phyloP scores from a whole-genome alignment of 53 echinoderm and acorn worm species.

The Hippasteria phrygiana region DNA sequence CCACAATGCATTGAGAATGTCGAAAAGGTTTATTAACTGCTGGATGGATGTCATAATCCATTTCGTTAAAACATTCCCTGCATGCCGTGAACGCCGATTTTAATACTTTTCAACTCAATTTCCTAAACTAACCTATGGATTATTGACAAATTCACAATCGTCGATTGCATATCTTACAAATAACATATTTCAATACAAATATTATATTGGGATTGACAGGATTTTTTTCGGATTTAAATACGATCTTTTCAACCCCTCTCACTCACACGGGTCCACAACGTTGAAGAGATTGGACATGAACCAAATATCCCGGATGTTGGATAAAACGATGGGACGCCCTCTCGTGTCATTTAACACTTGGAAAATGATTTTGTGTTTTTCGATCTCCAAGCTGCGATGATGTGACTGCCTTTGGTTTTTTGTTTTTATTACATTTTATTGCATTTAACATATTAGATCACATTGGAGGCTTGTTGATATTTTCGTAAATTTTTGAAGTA shows the following conservation, averaged over 20 bases:
- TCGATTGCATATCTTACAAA: not conserved
- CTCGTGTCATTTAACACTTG: not conserved
- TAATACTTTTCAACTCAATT: not conserved
- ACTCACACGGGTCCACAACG: conserved; percentile 60
- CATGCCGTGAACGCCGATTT: not conserved
- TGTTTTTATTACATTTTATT: too few relatives aligned
- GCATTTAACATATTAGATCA: too few relatives aligned
- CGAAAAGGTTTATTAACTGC: too few relatives aligned
- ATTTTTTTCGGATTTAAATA: conserved; percentile 29
- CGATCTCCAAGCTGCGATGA: too few relatives aligned
- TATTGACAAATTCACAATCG: not conserved
- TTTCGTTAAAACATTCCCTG: too few relatives aligned
- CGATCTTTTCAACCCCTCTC: not conserved
- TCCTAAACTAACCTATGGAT: not conserved
- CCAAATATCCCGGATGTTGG: conserved; percentile 53
- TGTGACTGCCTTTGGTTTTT: too few relatives aligned
- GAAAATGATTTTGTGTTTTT: too few relatives aligned
- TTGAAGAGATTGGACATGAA: conserved; percentile 32
- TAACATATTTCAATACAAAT: not conserved
- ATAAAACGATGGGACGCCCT: conserved; percentile 33
- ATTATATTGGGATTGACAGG: conserved; percentile 7
- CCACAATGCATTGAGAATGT: too few relatives aligned
- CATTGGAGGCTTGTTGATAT: too few relatives aligned
- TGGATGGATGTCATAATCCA: too few relatives aligned
- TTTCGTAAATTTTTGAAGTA: too few relatives aligned